Percentiles rank a stretch among this genome's conserved stretches.
phyloP scores from a whole-genome alignment of 1,140 invertebrate species.

The Euglossa dilemma region DNA sequence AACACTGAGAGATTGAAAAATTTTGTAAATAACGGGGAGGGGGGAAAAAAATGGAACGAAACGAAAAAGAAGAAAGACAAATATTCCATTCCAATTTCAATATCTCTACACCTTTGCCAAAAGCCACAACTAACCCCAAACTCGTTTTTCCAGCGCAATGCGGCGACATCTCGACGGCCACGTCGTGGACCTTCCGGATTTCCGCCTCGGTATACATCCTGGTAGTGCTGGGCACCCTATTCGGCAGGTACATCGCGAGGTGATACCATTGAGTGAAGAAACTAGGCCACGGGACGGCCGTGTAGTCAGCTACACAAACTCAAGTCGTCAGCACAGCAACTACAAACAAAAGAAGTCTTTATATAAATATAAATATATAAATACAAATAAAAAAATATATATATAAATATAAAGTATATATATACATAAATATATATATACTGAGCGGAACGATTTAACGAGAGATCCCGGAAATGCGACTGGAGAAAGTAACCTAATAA shows the following conservation, averaged over 20 bases:
- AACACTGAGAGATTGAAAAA: neutral
- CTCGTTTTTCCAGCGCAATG: conserved; percentile 74
- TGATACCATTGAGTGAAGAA: conserved; percentile 74
- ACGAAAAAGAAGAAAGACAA: too few species aligned
- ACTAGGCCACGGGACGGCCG: conserved; percentile 56
- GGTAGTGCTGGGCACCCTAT: conserved; percentile 64
- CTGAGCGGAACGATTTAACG: conserved; percentile 1
- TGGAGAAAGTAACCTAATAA: conserved; percentile 57
- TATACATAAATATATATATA: conserved; percentile 24
- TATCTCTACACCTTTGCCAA: too few species aligned
- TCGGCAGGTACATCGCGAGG: conserved; percentile 73
- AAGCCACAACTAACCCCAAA: neutral
- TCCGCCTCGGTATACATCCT: conserved; percentile 69
- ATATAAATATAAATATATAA: conserved; percentile 39
- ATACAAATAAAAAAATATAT: conserved; percentile 8
- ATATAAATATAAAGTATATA: conserved; percentile 16
- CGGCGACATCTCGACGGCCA: conserved; percentile 74
- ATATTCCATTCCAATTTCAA: too few species aligned
- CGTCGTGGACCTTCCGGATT: conserved; percentile 72
- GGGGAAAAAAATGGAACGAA: too few species aligned
- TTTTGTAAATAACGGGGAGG: too few species aligned
- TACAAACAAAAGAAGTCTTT: conserved; percentile 21
- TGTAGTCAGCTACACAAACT: conserved; percentile 63
- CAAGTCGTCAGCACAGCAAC: neutral
- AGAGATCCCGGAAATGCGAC: neutral